Evolutionary conservation across 2,888 invertebrate species (phyloP).

Genomic region (Thymelicus sylvestris): DNA sequence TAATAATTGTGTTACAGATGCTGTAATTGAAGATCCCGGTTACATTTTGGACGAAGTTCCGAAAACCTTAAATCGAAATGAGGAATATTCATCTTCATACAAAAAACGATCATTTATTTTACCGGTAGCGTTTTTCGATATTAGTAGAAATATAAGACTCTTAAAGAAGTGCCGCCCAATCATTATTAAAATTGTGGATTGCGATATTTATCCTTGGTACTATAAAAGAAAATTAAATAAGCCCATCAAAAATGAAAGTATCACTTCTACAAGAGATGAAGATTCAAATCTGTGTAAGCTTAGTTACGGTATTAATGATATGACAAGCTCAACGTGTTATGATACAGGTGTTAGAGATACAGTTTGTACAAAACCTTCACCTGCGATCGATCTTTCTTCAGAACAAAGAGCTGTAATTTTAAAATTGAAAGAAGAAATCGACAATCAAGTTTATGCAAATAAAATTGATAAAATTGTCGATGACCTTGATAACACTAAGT

Average conservation of each 20-base stretch:
- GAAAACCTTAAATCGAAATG: background rate
- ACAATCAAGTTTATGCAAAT: background rate
- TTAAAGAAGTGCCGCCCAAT: slow-evolving; percentile 43
- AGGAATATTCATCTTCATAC: slow-evolving; percentile 28
- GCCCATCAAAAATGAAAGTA: background rate
- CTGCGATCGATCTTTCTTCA: slow-evolving; percentile 7
- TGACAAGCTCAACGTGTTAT: background rate
- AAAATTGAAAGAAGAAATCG: slow-evolving; percentile 19
- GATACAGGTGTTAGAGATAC: background rate
- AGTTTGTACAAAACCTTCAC: background rate
- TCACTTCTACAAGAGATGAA: background rate
- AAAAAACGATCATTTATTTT: slow-evolving; percentile 35
- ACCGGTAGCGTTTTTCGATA: slow-evolving; percentile 43
- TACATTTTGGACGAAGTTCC: slow-evolving; percentile 25
- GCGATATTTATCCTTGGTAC: slow-evolving; percentile 40
- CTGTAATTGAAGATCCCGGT: slow-evolving; percentile 27
- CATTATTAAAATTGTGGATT: slow-evolving; percentile 43
- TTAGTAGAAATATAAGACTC: slow-evolving; percentile 40
- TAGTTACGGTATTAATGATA: background rate
- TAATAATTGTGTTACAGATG: slow-evolving; percentile 24
- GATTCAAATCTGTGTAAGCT: background rate
- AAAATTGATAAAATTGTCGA: background rate
- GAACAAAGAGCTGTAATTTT: slow-evolving; percentile 9
- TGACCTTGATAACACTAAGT: background rate
- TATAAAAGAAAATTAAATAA: slow-evolving; percentile 28